Evolutionary conservation across 2,797 vertebrate species (phyloP), one percentile per base, ranked within the genome.

Genomic region (Dryobates pubescens): DNA sequence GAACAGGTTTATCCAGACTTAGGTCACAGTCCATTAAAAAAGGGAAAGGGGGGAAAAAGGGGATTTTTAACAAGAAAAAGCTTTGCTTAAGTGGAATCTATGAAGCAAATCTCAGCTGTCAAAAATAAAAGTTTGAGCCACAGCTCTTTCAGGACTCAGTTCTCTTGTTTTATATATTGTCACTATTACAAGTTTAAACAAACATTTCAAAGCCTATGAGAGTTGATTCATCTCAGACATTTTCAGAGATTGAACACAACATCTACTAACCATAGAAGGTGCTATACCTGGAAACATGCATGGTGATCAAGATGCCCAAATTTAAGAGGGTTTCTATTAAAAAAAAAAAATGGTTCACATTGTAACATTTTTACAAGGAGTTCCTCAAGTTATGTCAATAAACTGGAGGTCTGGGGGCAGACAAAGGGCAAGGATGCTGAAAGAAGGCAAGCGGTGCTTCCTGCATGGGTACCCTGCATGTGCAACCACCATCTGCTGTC

Each of bases 401-500:
- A 71, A 27, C 18, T 17, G 67, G 29, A 78, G 18, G 10, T 67
- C 1, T 72, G 23, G 38, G 70, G 36, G 53, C 49, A 53, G 38
- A 38, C 1, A 3, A 62, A 83, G 54, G 18, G 68, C 29, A 89
- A 18, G 18, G 59, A 77, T 62, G 59, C 69, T 10, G 9, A 45
- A 30, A 34, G 32, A 89, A 72, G 61, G 20, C 23, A 59, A 45
- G 12, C 1, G 1, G 1, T 18, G 15, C 75, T 88, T 92, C 53
- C 73, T 81, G 91, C 76, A 68, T 61, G 72, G 67, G 57, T 41
- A 49, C 8, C 10, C 61, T 45, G 49, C 22, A 26, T 15, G 59
- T 58, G 67, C 49, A 81, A 65, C 53, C 63, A 88, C 32, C 78
- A 90, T 63, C 83, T 87, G 89, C 74, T 64, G 38, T 38, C 32